These are phyloP conservation scores for Aricia agestis DNA, from an alignment of 1,140 invertebrate genomes.

Conservation along the genomic window DNA sequence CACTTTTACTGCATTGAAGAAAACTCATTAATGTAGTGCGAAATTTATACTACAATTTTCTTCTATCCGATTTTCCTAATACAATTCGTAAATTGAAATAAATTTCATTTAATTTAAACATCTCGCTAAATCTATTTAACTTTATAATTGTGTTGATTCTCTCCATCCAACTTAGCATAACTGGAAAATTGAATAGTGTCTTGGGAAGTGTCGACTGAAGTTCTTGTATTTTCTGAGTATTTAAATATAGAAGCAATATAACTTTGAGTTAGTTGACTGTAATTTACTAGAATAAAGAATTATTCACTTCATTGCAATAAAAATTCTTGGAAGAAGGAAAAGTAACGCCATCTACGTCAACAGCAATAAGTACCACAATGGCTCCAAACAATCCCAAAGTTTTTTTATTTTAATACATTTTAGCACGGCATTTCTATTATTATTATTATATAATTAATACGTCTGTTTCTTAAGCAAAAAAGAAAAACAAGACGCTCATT, in stretches of 20 bases:
- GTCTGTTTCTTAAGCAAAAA: too few species aligned
- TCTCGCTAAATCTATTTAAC: conserved; percentile 1
- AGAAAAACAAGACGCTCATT: too few species aligned
- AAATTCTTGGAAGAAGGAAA: too few species aligned
- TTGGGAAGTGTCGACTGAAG: background rate
- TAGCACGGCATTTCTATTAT: too few species aligned
- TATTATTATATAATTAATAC: too few species aligned
- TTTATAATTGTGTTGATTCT: conserved; percentile 1
- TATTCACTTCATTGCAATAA: too few species aligned
- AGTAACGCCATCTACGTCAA: too few species aligned
- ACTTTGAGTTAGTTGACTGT: background rate
- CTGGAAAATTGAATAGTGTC: background rate
- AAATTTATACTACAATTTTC: background rate
- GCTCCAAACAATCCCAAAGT: too few species aligned
- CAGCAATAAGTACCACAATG: too few species aligned
- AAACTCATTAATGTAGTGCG: too few species aligned
- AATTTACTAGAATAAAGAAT: too few species aligned
- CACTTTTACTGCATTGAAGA: background rate
- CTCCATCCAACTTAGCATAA: background rate
- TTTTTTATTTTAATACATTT: too few species aligned
- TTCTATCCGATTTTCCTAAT: background rate
- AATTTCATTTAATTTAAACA: background rate
- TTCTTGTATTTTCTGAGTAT: background rate
- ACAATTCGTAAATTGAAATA: background rate
- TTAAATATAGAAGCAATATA: background rate